A percentile compares a stretch with the other conserved stretches of the same genome.
Evolutionary conservation across 1,140 invertebrate species (phyloP).

Genomic region (Drosophila bipectinata): DNA sequence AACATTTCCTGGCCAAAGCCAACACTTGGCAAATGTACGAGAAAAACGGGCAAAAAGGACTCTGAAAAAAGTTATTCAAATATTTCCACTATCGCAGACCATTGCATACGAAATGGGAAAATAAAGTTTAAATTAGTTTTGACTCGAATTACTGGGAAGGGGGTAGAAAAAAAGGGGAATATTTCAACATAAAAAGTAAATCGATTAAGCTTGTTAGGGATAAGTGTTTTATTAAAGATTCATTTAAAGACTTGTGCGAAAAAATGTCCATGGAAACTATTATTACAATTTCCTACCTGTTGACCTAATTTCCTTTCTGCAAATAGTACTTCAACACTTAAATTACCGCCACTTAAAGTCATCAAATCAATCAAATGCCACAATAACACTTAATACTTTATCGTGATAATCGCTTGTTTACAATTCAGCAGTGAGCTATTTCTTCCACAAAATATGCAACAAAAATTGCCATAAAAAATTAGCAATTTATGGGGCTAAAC

Average conservation of each 20-base stretch:
- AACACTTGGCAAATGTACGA: slow-evolving; percentile 25
- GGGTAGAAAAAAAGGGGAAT: not conserved
- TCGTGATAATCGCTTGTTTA: slow-evolving; percentile 52
- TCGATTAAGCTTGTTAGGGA: not conserved
- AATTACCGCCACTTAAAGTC: slow-evolving; percentile 18
- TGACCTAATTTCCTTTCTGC: slow-evolving; percentile 3
- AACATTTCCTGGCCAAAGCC: slow-evolving; percentile 58
- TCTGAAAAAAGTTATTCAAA: slow-evolving; percentile 29
- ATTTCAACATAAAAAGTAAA: not conserved
- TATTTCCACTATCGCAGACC: slow-evolving; percentile 27
- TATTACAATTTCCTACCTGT: slow-evolving; percentile 10
- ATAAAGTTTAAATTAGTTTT: slow-evolving; percentile 34
- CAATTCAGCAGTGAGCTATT: slow-evolving; percentile 66
- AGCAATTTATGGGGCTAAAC: slow-evolving; percentile 24
- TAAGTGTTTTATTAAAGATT: no score
- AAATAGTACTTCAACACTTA: slow-evolving; percentile 31
- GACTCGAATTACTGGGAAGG: slow-evolving; percentile 5
- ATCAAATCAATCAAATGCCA: slow-evolving; percentile 22
- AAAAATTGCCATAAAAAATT: slow-evolving; percentile 36
- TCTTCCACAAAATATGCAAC: slow-evolving; percentile 18
- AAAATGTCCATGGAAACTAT: no score
- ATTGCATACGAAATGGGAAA: slow-evolving; percentile 27
- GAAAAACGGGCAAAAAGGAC: not conserved
- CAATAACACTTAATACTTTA: slow-evolving; percentile 26
- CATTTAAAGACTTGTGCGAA: no score